Evolutionary conservation across 2,113 vertebrate genomes (phyloP), one percentile per base, ranked within the genome.

Genomic region (Mesocricetus auratus): DNA sequence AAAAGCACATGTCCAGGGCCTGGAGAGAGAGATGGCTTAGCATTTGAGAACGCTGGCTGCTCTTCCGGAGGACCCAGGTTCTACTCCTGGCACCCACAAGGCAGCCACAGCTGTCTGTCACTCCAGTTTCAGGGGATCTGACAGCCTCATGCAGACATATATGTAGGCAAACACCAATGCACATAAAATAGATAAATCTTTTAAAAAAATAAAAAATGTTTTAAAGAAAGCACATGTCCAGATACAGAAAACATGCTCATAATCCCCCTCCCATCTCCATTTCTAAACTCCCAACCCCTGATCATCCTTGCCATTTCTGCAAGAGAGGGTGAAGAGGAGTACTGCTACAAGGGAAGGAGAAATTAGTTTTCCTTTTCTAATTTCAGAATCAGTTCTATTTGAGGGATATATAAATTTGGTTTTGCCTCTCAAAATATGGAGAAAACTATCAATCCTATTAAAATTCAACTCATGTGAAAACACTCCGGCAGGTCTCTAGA

Each of bases 381-480:
- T 78, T n/a, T 69, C 81, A 95, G 56, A 93, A 79, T 79, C 79
- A 53, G 6, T 83, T 88, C 62, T 26, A 21, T n/a, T 42, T 62
- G 47, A n/a, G 50, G 31, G 60, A 73, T 42, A 33, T 69, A 73
- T 62, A 17, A 62, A 42, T 29, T n/a, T 42, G 71, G 24, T 86
- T 93, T 89, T 95, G 47, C 78, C 62, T 91, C n/a, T 86, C 75
- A 62, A 83, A 62, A 29, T 62, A 62, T 1, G 62, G n/a, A 42
- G 4, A 62, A 83, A 83, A 42, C 56, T 42, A 60, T 56, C 33
- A 74, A 39, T 56, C 39, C 31, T 77, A 64, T 26, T n/a, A 64
- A 91, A 90, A 75, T 60, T 85, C 53, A 45, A 22, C 86, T 83
- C 75, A 53, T 29, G n/a, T 69, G 33, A 56, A 85, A 95, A 71